Evolutionary conservation across 2,888 invertebrate genomes (phyloP).

Genomic region (Brachyptera risi): DNA sequence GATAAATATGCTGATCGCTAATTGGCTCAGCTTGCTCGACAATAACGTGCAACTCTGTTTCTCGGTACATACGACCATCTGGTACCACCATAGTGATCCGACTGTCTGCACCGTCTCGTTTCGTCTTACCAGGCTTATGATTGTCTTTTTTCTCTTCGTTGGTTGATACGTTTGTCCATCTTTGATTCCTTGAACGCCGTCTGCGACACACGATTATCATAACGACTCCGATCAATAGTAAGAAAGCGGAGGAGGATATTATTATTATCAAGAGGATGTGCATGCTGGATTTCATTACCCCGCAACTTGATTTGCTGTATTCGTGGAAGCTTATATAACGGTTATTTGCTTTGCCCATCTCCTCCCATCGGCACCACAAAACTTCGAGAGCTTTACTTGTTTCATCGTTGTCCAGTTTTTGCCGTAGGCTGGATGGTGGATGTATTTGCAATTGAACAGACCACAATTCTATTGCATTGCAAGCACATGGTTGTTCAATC

Average conservation of each 20-base stretch:
- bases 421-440: slow-evolving; percentile 20
- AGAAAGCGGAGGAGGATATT: not conserved
- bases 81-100: slow-evolving; percentile 29
- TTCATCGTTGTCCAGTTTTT: not conserved
- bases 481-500: slow-evolving; percentile 57
- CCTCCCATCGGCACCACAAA: slow-evolving; percentile 26
- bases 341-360: not conserved
- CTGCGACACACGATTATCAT: slow-evolving; percentile 21
- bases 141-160: slow-evolving; percentile 1
- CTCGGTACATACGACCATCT: slow-evolving; percentile 63
- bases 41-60: slow-evolving; percentile 82
- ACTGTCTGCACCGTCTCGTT: slow-evolving; percentile 2
- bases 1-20: slow-evolving; percentile 39
- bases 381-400: too few relatives aligned
- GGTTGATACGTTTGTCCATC: slow-evolving; percentile 29
- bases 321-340: slow-evolving; percentile 24
- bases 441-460: slow-evolving; percentile 34
- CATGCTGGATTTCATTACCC: slow-evolving; percentile 16
- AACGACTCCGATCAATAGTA: slow-evolving; percentile 21
- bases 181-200: slow-evolving; percentile 8
- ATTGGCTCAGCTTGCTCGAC: slow-evolving; percentile 79
- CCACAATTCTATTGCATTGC: slow-evolving; percentile 46
- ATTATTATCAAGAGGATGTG: slow-evolving; percentile 25
- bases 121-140: not conserved
- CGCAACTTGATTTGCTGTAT: slow-evolving; percentile 26